Evolutionary conservation across 1,140 invertebrate species (phyloP), one percentile per base, ranked within the genome.

Genomic region (Drosophila aff.): DNA sequence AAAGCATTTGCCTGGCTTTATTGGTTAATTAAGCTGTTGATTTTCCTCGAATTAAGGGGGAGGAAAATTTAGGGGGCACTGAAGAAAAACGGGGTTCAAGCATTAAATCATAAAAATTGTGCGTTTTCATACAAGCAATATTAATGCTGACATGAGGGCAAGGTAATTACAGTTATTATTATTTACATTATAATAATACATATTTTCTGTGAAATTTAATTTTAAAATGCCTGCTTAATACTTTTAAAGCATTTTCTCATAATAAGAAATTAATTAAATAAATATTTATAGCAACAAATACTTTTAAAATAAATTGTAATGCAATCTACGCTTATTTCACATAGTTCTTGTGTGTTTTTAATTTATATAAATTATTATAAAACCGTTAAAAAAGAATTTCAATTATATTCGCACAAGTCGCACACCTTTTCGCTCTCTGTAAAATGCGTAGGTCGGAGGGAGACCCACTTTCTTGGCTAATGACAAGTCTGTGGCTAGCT

Each of bases 21-120:
- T 71, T 62, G 59, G 72, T 80, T 89, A 81, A 87, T 89, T 76
- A 83, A 87, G 77, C 62, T 64, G 72, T 77, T 63, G 74, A 68
- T 62, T 78, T 78, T 63, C 65, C 21, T 8, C 36, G 57, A 77
- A 61, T 15, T 43, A 11, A 4, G n/a, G 2, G 43, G 9, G 16
- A 15, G 16, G 16, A 26, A 44, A 44, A 15, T n/a, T 16, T 9
- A 16, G 16, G 28, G 15, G 16, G 21, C 63, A 65, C 63, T 62
- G 63, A 0, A 10, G 15, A 41, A 62, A 31, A 61, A 26, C 13
- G 3, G 5, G 13, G 6, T 10, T 6, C 1, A 5, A 2, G 11
- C 26, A 4, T 28, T 31, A 10, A 21, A 21, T 8, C 28, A 21
- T 15, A 2, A 13, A 13, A 11, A 49, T 33, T 1, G 26, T 7